Base-by-base conservation (phyloP, 2,888 invertebrate species). In the Perdita meconis region DNA sequence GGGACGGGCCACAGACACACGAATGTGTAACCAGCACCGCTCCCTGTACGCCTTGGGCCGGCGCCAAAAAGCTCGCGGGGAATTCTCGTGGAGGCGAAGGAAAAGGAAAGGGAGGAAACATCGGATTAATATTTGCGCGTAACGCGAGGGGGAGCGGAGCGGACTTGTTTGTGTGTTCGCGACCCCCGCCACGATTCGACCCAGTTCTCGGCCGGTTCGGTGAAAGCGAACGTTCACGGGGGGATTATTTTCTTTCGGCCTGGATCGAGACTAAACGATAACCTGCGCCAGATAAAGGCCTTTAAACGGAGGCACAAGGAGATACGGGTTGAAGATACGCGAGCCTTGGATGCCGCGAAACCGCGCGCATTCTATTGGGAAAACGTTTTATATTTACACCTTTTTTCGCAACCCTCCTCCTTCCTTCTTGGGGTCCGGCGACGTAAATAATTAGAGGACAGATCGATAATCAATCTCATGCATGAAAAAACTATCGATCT, bases 1-100 rank as follows among this genome's bases (percentile, higher is more conserved):
- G 80, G 83, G 81, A 80, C 72, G 72, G 30, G 64, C 76, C 81
- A 78, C 78, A 87, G 72, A 65, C 80, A 73, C 76, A 74, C 72
- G 69, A 78, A 78, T 80, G 82, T 83, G 80, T 83, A 84, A 79
- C 81, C 82, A 80, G 81, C 77, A 80, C 79, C 22, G 13, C 10
- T 44, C 44, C 63, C 70, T 55, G 19, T 19, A 51, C 50, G 47
- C 30, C 71, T 86, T 88, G 88, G 87, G 87, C 61, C 26, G 44
- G 56, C 56, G 88, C 87, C 87, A 88, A 83, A 19, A 83, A 86
- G 66, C 79, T 79, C 73, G 74, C 67, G 64, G 65, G 66, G 69
- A 70, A 47, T 67, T 56, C 53, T 44, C 55, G 38, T 51, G 26
- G 13, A 30, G 60, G n/a, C 26, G 40, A 1, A 16, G 38, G n/a